Evolutionary conservation across 1,140 invertebrate genomes (phyloP).

Genomic region (Coptotermes formosanus): DNA sequence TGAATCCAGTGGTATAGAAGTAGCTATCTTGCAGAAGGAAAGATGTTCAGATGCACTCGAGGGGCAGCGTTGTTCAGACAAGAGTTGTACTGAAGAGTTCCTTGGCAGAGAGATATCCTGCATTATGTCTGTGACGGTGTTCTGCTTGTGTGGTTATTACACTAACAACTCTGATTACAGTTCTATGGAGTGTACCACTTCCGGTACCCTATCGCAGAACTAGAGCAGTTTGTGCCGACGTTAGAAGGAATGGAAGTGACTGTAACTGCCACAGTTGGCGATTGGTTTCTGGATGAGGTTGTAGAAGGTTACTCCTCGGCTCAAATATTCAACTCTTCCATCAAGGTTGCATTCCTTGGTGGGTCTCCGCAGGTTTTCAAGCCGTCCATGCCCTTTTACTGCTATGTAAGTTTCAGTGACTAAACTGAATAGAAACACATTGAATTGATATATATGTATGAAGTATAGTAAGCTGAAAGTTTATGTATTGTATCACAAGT

Average conservation of each 20-base stretch:
- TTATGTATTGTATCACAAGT: slow-evolving; percentile 22
- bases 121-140: too few relatives aligned
- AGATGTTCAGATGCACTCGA: too few relatives aligned
- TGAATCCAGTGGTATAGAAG: too few relatives aligned
- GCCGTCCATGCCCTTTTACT: slow-evolving; percentile 82
- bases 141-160: too few relatives aligned
- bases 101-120: too few relatives aligned
- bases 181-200: slow-evolving; percentile 87
- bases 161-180: slow-evolving; percentile 49
- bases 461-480: slow-evolving; percentile 26
- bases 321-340: slow-evolving; percentile 80
- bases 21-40: too few relatives aligned
- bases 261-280: slow-evolving; percentile 86
- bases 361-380: slow-evolving; percentile 91
- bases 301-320: slow-evolving; percentile 85
- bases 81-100: too few relatives aligned
- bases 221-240: slow-evolving; percentile 63
- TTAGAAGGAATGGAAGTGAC: slow-evolving; percentile 79
- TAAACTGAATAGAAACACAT: not conserved
- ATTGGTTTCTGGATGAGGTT: slow-evolving; percentile 83
- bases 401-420: slow-evolving; percentile 62
- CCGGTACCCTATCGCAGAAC: slow-evolving; percentile 76
- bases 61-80: too few relatives aligned
- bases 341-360: slow-evolving; percentile 81
- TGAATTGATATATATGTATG: not conserved